A percentile compares a stretch with the other conserved stretches of the same genome.
phyloP scores from a whole-genome alignment of 2,113 vertebrate genomes.

The Gymnobelideus leadbeateri region DNA sequence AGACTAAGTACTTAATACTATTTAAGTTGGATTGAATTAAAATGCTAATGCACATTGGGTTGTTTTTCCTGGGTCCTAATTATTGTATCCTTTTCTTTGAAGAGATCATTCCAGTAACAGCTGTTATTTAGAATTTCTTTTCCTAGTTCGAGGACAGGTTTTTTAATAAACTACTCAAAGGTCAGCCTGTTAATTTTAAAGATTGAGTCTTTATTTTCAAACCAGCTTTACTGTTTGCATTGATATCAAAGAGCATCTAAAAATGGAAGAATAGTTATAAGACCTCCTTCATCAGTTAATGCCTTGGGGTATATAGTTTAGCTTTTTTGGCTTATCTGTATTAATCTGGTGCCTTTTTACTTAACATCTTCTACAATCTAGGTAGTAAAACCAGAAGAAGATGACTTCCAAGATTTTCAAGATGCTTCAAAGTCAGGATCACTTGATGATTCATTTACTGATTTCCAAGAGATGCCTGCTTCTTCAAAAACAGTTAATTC shows the following conservation, averaged over 20 bases:
- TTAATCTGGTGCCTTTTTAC: slow-evolving; percentile 24
- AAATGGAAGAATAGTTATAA: slow-evolving; percentile 29
- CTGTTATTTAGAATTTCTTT: not conserved
- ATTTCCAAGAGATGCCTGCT: slow-evolving; percentile 91
- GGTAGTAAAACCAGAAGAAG: slow-evolving; percentile 93
- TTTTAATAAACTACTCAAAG: not conserved
- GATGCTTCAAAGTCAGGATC: slow-evolving; percentile 94
- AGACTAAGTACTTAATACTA: not conserved
- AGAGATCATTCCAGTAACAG: not conserved
- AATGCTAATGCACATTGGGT: not conserved
- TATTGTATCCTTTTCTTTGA: not conserved
- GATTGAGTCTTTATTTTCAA: slow-evolving; percentile 24
- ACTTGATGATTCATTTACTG: slow-evolving; percentile 91
- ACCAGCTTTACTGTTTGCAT: slow-evolving; percentile 28
- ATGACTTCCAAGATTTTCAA: slow-evolving; percentile 99
- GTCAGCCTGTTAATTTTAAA: not conserved
- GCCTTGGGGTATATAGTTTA: slow-evolving; percentile 16
- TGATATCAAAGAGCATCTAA: slow-evolving; percentile 21
- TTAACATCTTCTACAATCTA: slow-evolving; percentile 75
- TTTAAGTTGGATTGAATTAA: not conserved
- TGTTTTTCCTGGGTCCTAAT: not conserved
- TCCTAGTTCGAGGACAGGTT: not conserved
- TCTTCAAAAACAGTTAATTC: slow-evolving; percentile 83
- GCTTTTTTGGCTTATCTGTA: slow-evolving; percentile 14
- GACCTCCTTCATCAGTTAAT: slow-evolving; percentile 39